Evolutionary conservation across 1,140 invertebrate species (phyloP).

Genomic region (Bombus superbus): DNA sequence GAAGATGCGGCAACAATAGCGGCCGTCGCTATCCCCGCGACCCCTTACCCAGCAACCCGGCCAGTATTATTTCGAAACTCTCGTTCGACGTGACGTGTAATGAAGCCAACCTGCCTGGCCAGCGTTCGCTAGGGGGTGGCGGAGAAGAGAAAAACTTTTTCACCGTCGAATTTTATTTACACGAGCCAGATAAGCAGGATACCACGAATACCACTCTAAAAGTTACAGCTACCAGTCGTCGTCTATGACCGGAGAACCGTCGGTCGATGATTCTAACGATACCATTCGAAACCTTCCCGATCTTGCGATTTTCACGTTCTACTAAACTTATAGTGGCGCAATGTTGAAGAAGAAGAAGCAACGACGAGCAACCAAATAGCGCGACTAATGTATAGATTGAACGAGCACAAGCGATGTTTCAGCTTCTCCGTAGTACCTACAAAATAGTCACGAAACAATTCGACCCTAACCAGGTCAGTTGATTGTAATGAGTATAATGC

Average conservation of each 20-base stretch:
- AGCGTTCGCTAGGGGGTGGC: background rate
- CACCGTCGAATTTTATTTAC: constrained; percentile 55
- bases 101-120: constrained; percentile 5
- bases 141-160: constrained; percentile 23
- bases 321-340: too few relatives aligned
- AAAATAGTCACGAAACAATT: too few relatives aligned
- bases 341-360: too few relatives aligned
- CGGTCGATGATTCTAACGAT: constrained; percentile 38
- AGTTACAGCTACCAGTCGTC: constrained; percentile 23
- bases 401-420: too few relatives aligned
- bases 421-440: too few relatives aligned
- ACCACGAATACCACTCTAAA: constrained; percentile 55
- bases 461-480: too few relatives aligned
- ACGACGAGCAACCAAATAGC: too few relatives aligned
- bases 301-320: background rate
- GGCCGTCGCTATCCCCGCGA: background rate
- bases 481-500: too few relatives aligned
- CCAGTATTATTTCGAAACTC: constrained; percentile 45
- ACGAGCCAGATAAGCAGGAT: constrained; percentile 46
- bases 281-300: background rate
- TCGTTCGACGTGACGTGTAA: constrained; percentile 46
- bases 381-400: too few relatives aligned
- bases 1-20: constrained; percentile 29
- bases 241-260: constrained; percentile 9
- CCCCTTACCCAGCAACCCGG: too few relatives aligned